Conservation (phyloP, 2,113 vertebrate species). For the Brachionichthys hirsutus region DNA sequence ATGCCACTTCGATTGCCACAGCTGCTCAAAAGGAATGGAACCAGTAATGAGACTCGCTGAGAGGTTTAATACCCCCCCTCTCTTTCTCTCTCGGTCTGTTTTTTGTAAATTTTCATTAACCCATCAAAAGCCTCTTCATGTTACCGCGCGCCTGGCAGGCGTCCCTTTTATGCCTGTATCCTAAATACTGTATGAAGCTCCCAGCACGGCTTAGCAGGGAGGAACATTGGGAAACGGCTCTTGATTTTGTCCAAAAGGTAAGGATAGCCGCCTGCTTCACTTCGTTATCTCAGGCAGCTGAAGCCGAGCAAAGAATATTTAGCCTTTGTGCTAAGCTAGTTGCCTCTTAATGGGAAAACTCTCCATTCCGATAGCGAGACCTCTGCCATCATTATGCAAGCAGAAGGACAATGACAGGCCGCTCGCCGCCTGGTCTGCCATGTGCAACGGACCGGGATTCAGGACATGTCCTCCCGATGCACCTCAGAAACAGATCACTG, state of each 20-base stretch:
- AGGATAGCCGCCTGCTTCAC: neutral
- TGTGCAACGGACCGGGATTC: no score
- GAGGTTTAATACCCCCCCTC: slow-evolving; percentile 22
- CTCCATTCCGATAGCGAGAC: no score
- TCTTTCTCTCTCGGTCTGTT: neutral
- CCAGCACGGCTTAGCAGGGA: neutral
- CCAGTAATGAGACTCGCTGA: slow-evolving; percentile 42
- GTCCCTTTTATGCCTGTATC: neutral
- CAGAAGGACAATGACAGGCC: no score
- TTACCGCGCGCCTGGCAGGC: neutral
- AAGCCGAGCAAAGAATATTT: neutral
- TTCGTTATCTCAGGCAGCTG: neutral
- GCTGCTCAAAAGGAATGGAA: slow-evolving; percentile 39
- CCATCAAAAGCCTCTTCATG: neutral
- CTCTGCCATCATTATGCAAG: no score
- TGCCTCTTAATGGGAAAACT: no score
- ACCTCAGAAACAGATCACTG: no score
- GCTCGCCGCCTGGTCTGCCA: no score
- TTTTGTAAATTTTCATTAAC: slow-evolving; percentile 30
- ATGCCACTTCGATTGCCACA: slow-evolving; percentile 43
- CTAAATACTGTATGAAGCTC: slow-evolving; percentile 9
- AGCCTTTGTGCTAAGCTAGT: neutral
- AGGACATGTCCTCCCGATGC: no score
- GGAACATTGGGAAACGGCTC: neutral
- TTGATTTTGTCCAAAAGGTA: neutral